A percentile compares a stretch with the other conserved stretches of the same genome.
phyloP scores from a whole-genome alignment of 2,113 vertebrate genomes.

The Delphinus delphis region DNA sequence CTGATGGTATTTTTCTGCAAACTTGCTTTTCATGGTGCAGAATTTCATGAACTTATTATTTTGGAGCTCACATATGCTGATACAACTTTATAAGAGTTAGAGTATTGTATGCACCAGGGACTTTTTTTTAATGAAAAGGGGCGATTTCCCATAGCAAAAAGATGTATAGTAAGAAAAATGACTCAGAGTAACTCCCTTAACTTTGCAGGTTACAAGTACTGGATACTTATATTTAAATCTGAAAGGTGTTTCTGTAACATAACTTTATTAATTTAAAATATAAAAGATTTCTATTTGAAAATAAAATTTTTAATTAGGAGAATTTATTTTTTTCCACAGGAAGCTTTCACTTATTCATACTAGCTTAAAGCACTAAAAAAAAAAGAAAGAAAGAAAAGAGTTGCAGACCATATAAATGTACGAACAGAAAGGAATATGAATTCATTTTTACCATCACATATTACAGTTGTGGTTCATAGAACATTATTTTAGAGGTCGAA shows the following conservation, averaged over 20 bases:
- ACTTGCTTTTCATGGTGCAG: slow-evolving; percentile 7
- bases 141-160: slow-evolving; percentile 25
- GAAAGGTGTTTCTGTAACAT: background rate
- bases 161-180: background rate
- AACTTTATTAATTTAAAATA: slow-evolving; percentile 33
- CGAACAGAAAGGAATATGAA: background rate
- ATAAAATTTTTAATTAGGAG: slow-evolving; percentile 12
- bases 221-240: slow-evolving; percentile 27
- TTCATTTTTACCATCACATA: slow-evolving; percentile 20
- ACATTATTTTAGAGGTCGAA: slow-evolving; percentile 27
- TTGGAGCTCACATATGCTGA: background rate
- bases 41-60: background rate
- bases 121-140: slow-evolving; percentile 11
- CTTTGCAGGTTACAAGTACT: background rate
- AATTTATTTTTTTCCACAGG: background rate
- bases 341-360: background rate
- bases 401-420: background rate
- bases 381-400: background rate
- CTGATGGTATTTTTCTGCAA: background rate
- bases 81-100: background rate
- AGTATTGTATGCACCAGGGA: background rate
- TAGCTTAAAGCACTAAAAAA: background rate
- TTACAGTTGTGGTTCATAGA: slow-evolving; percentile 32
- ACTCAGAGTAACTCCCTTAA: background rate
- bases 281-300: slow-evolving; percentile 10